Percentiles rank a stretch among this genome's conserved stretches.
Evolutionary conservation across 2,113 vertebrate genomes (phyloP).

Genomic region (Pseudonaja textilis): DNA sequence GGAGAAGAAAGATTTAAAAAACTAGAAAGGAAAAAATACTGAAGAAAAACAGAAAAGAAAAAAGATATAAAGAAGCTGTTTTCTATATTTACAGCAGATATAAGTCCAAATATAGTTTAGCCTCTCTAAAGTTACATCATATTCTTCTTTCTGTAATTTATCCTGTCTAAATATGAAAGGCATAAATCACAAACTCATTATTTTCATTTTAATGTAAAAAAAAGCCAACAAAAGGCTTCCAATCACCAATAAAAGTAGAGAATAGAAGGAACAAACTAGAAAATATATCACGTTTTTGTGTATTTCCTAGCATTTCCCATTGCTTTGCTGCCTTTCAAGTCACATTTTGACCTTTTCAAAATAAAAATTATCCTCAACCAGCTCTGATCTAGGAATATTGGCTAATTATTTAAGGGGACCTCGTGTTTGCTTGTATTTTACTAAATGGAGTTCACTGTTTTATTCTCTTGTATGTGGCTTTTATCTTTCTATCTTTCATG

Average conservation of each 20-base stretch:
- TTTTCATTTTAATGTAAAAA: not conserved
- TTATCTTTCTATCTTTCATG: not conserved
- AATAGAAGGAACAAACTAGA: not conserved
- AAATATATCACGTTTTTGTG: not conserved
- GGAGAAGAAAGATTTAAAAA: too few relatives aligned
- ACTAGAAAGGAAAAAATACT: too few relatives aligned
- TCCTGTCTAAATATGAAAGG: not conserved
- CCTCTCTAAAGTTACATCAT: too few relatives aligned
- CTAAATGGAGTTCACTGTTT: not conserved
- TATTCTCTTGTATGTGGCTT: not conserved
- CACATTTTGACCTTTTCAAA: not conserved
- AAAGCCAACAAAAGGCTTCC: not conserved
- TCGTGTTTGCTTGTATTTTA: not conserved
- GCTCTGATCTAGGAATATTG: not conserved
- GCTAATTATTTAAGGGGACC: not conserved
- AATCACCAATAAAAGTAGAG: not conserved
- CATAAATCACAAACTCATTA: not conserved
- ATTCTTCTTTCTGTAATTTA: not conserved
- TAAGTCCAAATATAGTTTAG: too few relatives aligned
- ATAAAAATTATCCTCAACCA: not conserved
- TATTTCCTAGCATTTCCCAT: not conserved
- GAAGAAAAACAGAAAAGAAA: too few relatives aligned
- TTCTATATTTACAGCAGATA: not conserved
- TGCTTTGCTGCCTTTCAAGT: not conserved
- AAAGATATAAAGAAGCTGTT: not conserved